These are phyloP conservation scores for Pemphigus obesinymphae DNA, from an alignment of 1,140 invertebrate species.

Conservation along the genomic window DNA sequence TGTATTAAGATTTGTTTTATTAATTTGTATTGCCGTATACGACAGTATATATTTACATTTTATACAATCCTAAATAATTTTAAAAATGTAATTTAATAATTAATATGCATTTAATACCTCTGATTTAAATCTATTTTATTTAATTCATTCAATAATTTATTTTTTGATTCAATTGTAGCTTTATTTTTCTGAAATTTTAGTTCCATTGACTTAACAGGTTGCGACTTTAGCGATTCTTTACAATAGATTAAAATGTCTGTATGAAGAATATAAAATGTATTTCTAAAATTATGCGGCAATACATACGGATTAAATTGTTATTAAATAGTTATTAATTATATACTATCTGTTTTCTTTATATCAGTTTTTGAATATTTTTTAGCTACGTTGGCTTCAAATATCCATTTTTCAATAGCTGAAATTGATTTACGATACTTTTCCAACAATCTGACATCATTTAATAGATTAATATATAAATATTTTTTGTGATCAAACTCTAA, in stretches of 20 bases:
- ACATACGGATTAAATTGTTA: too few species aligned
- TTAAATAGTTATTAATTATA: neutral
- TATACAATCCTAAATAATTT: neutral
- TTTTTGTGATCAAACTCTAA: neutral
- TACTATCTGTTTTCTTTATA: neutral
- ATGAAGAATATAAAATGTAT: neutral
- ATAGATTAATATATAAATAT: neutral
- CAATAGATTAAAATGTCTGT: neutral
- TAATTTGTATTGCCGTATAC: neutral
- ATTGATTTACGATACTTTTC: neutral
- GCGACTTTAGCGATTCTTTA: neutral
- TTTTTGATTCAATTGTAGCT: neutral
- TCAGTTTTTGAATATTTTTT: neutral
- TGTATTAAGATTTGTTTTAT: too few species aligned
- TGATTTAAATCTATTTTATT: neutral
- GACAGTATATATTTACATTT: neutral
- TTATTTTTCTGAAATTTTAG: neutral
- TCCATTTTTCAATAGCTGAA: neutral
- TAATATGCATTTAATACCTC: too few species aligned
- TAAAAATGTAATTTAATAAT: neutral
- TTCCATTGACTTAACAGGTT: neutral
- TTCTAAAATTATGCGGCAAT: neutral
- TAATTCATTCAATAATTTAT: neutral
- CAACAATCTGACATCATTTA: neutral
- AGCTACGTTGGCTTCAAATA: neutral